Base-by-base conservation (phyloP, 2,797 vertebrate species). In the Melanitta fusca region DNA sequence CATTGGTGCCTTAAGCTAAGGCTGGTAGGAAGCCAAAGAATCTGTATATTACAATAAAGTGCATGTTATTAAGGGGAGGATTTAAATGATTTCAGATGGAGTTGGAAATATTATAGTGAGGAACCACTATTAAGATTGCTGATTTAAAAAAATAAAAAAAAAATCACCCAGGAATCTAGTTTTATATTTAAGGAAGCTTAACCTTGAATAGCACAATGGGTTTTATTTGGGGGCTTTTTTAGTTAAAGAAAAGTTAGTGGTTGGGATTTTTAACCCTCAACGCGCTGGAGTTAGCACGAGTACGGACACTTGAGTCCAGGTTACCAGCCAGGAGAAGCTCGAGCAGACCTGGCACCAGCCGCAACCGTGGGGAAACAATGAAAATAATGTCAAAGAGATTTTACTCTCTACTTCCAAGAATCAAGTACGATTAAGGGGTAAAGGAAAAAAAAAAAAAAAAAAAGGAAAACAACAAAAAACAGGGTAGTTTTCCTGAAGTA, bases 141-240 rank as follows among this genome's bases (percentile, higher is more conserved):
- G 88, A 88, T 96, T 95, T 92, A 81, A 74, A 39, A 89, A 89
- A 95, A 93, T n/a, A 88, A 47, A 94, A 95, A 49, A 4, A 24
- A 49, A 88, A 91, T 86, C 68, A 93, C 93, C 28, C 60, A 96
- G 88, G 95, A 95, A 97, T 97, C 89, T 89, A 91, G 90, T 95
- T 97, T 97, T 96, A 96, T 97, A 86, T 97, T 98, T 96, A 96
- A 97, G 94, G 93, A 97, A 97, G 71, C 95, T 95, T 95, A 97
- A 97, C 94, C 92, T 97, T 97, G 95, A 97, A 97, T 96, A 94
- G 90, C 72, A 93, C 88, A 97, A 85, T 94, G 92, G 94, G 82
- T 93, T 97, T 97, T 97, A 95, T 95, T 95, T 96, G 78, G 94
- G 87, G 96, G 32, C 56, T 96, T 93, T 96, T 95, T 96, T 77